Percentiles rank a stretch among this genome's conserved stretches.
Conservation (phyloP, 2,888 invertebrate genomes). For the Drosophila niveifrons region DNA sequence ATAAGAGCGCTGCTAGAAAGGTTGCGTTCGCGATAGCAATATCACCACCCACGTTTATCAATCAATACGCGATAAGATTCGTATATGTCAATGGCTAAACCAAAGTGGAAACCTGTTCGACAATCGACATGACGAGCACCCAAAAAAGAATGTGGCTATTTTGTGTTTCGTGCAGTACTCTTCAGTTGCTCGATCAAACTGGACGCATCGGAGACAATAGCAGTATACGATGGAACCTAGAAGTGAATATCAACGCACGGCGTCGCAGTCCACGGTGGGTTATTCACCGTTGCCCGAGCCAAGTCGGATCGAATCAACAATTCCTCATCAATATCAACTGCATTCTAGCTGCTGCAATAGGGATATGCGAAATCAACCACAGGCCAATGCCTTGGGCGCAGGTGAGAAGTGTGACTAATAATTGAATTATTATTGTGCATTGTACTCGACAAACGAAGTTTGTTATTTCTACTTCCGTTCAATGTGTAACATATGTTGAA, state of each 20-base stretch:
- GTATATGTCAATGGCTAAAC: constrained; percentile 49
- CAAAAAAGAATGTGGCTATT: background rate
- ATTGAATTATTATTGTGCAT: background rate
- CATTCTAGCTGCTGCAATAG: constrained; percentile 60
- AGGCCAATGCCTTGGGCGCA: constrained; percentile 69
- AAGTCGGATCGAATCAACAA: background rate
- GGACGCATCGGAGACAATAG: constrained; percentile 44
- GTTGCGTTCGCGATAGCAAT: constrained; percentile 41
- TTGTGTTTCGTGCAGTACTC: constrained; percentile 41
- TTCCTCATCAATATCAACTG: constrained; percentile 35
- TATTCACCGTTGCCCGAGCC: constrained; percentile 50
- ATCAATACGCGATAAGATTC: constrained; percentile 73
- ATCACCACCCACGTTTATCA: constrained; percentile 49
- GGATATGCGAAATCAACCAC: constrained; percentile 68
- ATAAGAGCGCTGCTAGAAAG: constrained; percentile 40
- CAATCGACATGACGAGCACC: background rate
- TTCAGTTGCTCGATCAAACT: constrained; percentile 31
- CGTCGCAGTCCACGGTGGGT: constrained; percentile 49
- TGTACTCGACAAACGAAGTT: no score
- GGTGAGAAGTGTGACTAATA: constrained; percentile 37
- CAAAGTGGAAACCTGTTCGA: constrained; percentile 2
- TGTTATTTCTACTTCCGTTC: no score
- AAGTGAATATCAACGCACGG: constrained; percentile 41
- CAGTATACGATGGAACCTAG: constrained; percentile 41
- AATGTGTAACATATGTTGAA: no score